Conservation (phyloP, 2,888 invertebrate species). For the Cataglyphis livida region DNA sequence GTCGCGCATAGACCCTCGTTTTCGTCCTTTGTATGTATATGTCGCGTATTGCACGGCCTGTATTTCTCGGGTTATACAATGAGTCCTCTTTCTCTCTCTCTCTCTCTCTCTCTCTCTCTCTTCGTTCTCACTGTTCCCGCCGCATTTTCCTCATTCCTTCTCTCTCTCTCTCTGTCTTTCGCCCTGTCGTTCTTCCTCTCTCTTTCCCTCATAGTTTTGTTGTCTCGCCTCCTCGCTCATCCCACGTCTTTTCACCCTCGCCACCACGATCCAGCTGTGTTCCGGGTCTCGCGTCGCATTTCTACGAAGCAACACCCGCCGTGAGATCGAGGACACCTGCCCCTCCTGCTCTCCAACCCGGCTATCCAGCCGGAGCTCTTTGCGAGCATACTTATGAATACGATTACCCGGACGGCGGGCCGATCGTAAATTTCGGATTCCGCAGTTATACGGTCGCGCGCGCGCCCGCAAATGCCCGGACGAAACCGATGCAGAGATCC, state of each 20-base stretch:
- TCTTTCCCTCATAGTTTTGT: constrained; percentile 32
- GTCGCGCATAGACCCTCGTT: constrained; percentile 68
- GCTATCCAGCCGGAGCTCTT: constrained; percentile 44
- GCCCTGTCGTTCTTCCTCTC: background rate
- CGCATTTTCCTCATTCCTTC: constrained; percentile 44
- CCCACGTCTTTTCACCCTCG: constrained; percentile 8
- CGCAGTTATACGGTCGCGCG: constrained; percentile 46
- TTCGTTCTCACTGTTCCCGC: background rate
- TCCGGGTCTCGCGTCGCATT: constrained; percentile 56
- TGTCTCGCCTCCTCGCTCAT: constrained; percentile 20
- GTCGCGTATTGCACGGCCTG: constrained; percentile 55
- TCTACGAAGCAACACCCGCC: constrained; percentile 74
- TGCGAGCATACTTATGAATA: constrained; percentile 79
- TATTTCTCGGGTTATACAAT: constrained; percentile 65
- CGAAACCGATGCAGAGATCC: constrained; percentile 29
- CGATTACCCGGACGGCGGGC: constrained; percentile 72
- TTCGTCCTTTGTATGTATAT: constrained; percentile 75
- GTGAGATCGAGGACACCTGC: constrained; percentile 81
- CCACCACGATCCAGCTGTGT: constrained; percentile 15
- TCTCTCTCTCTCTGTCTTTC: constrained; percentile 11
- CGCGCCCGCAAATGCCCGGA: background rate
- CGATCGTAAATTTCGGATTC: constrained; percentile 69
- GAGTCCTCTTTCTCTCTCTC: constrained; percentile 8
- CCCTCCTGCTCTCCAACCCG: constrained; percentile 51
- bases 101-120: constrained; percentile 9